Percentiles rank a stretch among this genome's conserved stretches.
phyloP scores from a whole-genome alignment of 2,888 invertebrate genomes.

The Papilio elwesi region DNA sequence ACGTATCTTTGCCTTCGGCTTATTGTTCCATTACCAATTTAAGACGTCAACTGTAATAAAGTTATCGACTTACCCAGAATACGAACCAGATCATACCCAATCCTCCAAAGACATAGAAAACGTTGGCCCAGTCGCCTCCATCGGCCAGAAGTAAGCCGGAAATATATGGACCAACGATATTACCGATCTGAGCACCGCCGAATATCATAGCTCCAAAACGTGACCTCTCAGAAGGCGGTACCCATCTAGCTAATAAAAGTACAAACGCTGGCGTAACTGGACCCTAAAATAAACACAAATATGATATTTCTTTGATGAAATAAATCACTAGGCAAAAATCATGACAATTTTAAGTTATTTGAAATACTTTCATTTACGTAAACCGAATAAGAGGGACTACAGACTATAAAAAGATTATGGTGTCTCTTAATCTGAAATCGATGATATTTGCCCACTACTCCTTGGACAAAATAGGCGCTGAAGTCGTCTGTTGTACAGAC shows the following conservation, averaged over 20 bases:
- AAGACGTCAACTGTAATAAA: background rate
- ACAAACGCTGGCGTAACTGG: slow-evolving; percentile 86
- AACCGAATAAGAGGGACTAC: too few relatives aligned
- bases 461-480: too few relatives aligned
- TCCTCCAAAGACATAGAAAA: slow-evolving; percentile 84
- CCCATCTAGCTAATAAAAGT: slow-evolving; percentile 84
- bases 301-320: background rate
- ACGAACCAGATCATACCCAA: slow-evolving; percentile 82
- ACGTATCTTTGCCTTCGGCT: too few relatives aligned
- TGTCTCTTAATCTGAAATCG: too few relatives aligned
- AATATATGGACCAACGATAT: slow-evolving; percentile 78
- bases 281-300: slow-evolving; percentile 67
- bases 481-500: too few relatives aligned
- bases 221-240: slow-evolving; percentile 83
- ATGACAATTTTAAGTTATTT: background rate
- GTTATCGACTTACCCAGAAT: slow-evolving; percentile 67
- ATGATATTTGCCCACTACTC: too few relatives aligned
- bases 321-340: background rate
- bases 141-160: slow-evolving; percentile 75
- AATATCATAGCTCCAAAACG: slow-evolving; percentile 85
- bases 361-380: background rate
- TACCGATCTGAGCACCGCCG: slow-evolving; percentile 83
- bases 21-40: background rate
- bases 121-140: slow-evolving; percentile 82
- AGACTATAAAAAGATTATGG: too few relatives aligned